Base-by-base conservation (phyloP, 1,140 invertebrate species). In the Akabosia matsudoensis region DNA sequence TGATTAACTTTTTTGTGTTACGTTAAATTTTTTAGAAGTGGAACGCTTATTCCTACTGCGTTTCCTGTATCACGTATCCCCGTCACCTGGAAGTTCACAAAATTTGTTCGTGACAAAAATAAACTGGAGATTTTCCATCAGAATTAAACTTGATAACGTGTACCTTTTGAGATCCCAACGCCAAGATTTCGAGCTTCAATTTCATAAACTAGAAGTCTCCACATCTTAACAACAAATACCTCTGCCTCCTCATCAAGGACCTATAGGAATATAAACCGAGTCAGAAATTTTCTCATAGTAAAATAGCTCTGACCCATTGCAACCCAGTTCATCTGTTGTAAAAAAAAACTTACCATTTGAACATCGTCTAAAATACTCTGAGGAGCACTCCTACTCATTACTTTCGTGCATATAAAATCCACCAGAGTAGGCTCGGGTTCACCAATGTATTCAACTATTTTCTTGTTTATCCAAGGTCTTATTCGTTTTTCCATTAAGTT, bases 221-320 rank as follows among this genome's bases (percentile, higher is more conserved):
- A 99, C 95, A 99, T 97, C 90, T 99, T 99, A 51, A 99, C 96
- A 82, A 99, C 96, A 89, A 99, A 99, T 72, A 98, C 95, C 89
- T 99, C 97, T 7, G 97, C 97, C 87, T 99, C 97, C 85, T 99
- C 97, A 85, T 99, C 97, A 81, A 99, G 88, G 81, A 98, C 95
- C 96, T 97, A n/a, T n/a, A n/a, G 84, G 24, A 87, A 88, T 22
- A 0, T 13, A 74, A 33, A 34, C 26, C 16, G 33, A 74, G 31
- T n/a, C 26, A 10, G 33, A 16, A 70, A 10, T 30, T 4, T 33
- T 16, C 13, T 10, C 28, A 70, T 26, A 10, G n/a, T n/a, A n/a
- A n/a, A n/a, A n/a, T n/a, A n/a, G n/a, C n/a, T n/a, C n/a, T n/a
- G n/a, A n/a, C n/a, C 51, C n/a, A 52, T 52, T 16, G 37, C 73